A percentile compares a stretch with the other conserved stretches of the same genome.
phyloP scores from a whole-genome alignment of 2,113 vertebrate species.

The Alethe castanea region DNA sequence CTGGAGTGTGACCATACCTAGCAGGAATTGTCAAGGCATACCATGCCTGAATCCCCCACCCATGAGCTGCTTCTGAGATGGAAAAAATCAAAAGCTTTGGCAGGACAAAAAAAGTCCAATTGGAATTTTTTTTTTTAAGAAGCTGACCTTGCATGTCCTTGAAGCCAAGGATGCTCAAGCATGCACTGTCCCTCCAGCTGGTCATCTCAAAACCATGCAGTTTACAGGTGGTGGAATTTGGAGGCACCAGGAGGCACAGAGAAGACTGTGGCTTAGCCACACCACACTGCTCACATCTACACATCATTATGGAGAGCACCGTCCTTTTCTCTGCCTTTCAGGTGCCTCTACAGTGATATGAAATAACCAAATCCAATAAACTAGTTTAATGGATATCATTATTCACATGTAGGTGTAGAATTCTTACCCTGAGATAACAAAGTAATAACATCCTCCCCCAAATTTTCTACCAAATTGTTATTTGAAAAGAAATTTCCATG shows the following conservation, averaged over 20 bases:
- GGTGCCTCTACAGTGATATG: not conserved
- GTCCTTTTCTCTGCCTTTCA: not conserved
- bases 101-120: not conserved
- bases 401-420: not conserved
- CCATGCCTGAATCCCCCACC: not conserved
- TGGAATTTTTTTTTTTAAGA: not conserved
- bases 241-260: not conserved
- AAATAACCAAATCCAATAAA: not conserved
- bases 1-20: accelerated
- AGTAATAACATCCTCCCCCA: accelerated
- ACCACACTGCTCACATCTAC: accelerated
- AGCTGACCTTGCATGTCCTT: not conserved
- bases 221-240: not conserved
- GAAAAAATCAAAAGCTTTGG: not conserved
- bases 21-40: not conserved
- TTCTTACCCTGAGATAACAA: not conserved
- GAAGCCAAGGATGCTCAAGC: not conserved
- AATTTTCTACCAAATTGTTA: not conserved
- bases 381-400: not conserved
- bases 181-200: not conserved
- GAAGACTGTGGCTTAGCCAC: not conserved
- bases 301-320: not conserved
- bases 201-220: not conserved
- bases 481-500: not conserved
- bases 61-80: not conserved